Conservation (phyloP, 2,113 vertebrate genomes). For the Sisor rabdophorus region DNA sequence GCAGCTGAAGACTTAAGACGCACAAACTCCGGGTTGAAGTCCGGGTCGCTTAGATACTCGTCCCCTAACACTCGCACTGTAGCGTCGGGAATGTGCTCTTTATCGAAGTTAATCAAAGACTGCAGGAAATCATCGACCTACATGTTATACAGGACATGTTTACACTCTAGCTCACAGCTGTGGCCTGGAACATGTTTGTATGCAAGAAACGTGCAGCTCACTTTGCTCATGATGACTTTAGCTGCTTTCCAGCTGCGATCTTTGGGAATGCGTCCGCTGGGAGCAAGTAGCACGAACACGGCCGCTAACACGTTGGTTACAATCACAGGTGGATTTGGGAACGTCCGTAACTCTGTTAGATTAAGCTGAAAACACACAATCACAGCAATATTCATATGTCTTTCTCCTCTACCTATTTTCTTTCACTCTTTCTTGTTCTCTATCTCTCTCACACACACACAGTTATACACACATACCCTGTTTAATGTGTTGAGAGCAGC, state of each 20-base stretch:
- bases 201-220: not conserved
- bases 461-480: slow-evolving; percentile 50
- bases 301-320: slow-evolving; percentile 64
- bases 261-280: slow-evolving; percentile 64
- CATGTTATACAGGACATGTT: slow-evolving; percentile 33
- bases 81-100: slow-evolving; percentile 68
- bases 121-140: slow-evolving; percentile 71
- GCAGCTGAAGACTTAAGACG: slow-evolving; percentile 71
- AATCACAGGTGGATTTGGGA: slow-evolving; percentile 64
- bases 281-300: slow-evolving; percentile 64
- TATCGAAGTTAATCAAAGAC: slow-evolving; percentile 73
- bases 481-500: slow-evolving; percentile 66
- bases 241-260: slow-evolving; percentile 73
- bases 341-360: slow-evolving; percentile 71
- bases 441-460: not conserved
- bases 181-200: not conserved
- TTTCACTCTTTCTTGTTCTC: not conserved
- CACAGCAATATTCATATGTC: not conserved
- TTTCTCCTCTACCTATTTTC: no score
- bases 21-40: slow-evolving; percentile 77
- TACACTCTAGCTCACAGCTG: not conserved
- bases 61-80: slow-evolving; percentile 68
- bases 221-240: slow-evolving; percentile 72
- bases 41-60: slow-evolving; percentile 69
- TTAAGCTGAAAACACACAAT: slow-evolving; percentile 62